Percentiles rank a stretch among this genome's conserved stretches.
Evolutionary conservation across 2,888 invertebrate species (phyloP).

Genomic region (Dusona sp.): DNA sequence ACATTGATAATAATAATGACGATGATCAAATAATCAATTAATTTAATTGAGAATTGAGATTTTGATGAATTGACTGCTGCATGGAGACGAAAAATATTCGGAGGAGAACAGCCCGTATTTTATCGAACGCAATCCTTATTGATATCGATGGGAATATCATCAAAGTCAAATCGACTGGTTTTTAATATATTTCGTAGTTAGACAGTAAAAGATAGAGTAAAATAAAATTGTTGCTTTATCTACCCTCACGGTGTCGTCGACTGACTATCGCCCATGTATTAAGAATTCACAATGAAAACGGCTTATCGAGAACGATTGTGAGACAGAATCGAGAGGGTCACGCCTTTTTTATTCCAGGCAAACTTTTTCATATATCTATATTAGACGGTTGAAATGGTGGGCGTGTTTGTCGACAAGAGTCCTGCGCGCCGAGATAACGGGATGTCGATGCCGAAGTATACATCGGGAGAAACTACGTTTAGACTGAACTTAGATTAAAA

Average conservation of each 20-base stretch:
- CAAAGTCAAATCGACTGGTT: conserved; percentile 43
- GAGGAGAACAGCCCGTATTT: neutral
- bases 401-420: conserved; percentile 49
- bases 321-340: conserved; percentile 3
- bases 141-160: conserved; percentile 19
- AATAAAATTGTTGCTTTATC: conserved; percentile 52
- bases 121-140: conserved; percentile 12
- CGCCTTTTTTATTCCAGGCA: neutral
- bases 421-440: conserved; percentile 52
- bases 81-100: neutral
- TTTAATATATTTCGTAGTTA: conserved; percentile 46
- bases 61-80: neutral
- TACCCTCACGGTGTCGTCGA: conserved; percentile 10
- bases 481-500: neutral
- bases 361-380: conserved; percentile 3
- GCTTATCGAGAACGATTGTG: neutral
- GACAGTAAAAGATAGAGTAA: conserved; percentile 29
- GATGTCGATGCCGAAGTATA: conserved; percentile 47
- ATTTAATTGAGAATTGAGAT: neutral
- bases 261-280: conserved; percentile 21
- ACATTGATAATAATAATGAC: neutral
- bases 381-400: conserved; percentile 34
- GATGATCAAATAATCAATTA: neutral
- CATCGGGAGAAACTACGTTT: conserved; percentile 5
- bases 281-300: neutral